Evolutionary conservation across 2,797 vertebrate species (phyloP).

Genomic region (Coregonus ussuriensis): DNA sequence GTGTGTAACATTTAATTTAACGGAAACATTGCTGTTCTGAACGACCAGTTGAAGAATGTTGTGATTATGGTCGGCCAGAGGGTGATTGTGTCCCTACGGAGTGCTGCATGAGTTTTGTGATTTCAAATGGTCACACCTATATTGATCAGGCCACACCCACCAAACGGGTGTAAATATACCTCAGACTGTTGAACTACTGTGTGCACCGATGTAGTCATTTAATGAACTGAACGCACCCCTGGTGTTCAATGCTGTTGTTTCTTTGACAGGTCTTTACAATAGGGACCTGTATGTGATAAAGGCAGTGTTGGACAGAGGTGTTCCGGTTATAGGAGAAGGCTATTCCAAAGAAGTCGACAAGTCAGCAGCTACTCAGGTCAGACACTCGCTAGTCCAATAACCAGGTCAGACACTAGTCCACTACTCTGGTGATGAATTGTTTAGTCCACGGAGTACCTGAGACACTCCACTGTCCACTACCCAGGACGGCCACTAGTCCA

Average conservation of each 20-base stretch:
- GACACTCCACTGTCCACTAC: background rate
- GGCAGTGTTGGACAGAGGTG: conserved; percentile 53
- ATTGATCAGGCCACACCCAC: no score
- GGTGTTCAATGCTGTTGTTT: conserved; percentile 3
- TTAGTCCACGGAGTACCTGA: background rate
- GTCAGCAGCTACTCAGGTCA: conserved; percentile 65
- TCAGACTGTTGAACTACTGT: background rate
- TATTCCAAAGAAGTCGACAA: conserved; percentile 64
- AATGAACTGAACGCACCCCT: background rate
- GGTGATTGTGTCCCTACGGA: no score
- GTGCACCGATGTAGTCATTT: background rate
- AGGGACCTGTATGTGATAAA: conserved; percentile 71
- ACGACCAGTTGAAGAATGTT: no score
- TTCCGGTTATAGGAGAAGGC: conserved; percentile 69
- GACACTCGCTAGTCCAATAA: background rate
- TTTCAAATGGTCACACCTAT: no score
- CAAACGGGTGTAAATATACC: background rate
- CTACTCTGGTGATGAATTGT: background rate
- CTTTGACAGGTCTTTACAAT: conserved; percentile 56
- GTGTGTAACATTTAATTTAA: no score
- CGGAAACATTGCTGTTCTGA: no score
- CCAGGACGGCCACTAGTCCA: no score
- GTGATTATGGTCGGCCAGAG: no score
- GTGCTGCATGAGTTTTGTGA: no score
- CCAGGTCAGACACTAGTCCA: background rate